Percentiles rank a stretch among this genome's conserved stretches.
phyloP scores from a whole-genome alignment of 1,140 invertebrate genomes.

The Diachasma alloeum region DNA sequence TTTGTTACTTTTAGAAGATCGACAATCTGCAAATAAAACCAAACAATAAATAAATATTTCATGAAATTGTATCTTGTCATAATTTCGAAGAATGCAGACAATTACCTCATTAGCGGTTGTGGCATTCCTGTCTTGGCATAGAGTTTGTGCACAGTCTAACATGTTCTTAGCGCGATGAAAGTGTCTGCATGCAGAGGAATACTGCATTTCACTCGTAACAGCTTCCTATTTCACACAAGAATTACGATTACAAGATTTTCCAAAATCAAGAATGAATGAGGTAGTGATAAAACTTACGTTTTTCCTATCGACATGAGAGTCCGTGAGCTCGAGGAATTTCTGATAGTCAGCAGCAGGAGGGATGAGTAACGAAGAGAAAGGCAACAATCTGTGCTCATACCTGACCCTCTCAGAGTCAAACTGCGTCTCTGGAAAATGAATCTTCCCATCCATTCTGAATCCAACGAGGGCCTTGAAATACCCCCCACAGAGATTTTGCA shows the following conservation, averaged over 20 bases:
- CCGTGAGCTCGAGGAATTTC: slow-evolving; percentile 79
- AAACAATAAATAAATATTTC: slow-evolving; percentile 27
- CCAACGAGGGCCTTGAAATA: slow-evolving; percentile 81
- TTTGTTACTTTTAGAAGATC: slow-evolving; percentile 88
- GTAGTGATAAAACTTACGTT: slow-evolving; percentile 47
- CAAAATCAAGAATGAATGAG: background rate
- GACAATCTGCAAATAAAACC: slow-evolving; percentile 73
- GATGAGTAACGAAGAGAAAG: slow-evolving; percentile 85
- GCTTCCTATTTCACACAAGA: slow-evolving; percentile 44
- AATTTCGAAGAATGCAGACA: slow-evolving; percentile 10
- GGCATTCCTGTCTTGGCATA: slow-evolving; percentile 66
- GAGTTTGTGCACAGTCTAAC: slow-evolving; percentile 71
- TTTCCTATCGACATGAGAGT: slow-evolving; percentile 57
- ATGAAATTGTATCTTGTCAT: slow-evolving; percentile 3
- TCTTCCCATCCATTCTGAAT: slow-evolving; percentile 75
- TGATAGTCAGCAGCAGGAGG: slow-evolving; percentile 90
- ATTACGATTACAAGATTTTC: background rate
- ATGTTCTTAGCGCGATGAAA: slow-evolving; percentile 90
- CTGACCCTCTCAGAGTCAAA: slow-evolving; percentile 94
- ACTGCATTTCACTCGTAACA: slow-evolving; percentile 63
- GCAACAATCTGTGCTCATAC: slow-evolving; percentile 92
- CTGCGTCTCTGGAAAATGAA: slow-evolving; percentile 80
- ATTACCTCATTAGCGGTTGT: slow-evolving; percentile 83
- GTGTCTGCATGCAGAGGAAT: slow-evolving; percentile 85
- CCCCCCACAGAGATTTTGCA: slow-evolving; percentile 93